phyloP scores from a whole-genome alignment of 2,888 invertebrate species.

The Chirona hameri region DNA sequence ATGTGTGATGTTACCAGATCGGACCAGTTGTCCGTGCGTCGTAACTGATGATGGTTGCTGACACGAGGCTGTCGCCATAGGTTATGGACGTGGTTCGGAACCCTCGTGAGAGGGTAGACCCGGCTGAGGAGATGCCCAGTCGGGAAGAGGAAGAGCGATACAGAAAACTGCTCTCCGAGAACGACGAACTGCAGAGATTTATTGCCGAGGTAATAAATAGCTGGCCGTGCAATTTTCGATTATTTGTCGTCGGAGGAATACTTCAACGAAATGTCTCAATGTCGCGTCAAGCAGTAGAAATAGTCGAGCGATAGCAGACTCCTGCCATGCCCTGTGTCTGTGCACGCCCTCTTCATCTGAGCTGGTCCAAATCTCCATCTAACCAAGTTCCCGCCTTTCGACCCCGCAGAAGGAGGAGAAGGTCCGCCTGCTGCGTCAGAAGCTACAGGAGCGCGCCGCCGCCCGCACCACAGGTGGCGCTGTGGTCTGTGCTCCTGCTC shows the following conservation, averaged over 20 bases:
- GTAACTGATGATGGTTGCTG: too few relatives aligned
- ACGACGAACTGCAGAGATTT: constrained; percentile 91
- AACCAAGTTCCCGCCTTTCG: neutral
- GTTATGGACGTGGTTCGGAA: constrained; percentile 86
- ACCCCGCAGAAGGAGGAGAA: constrained; percentile 76
- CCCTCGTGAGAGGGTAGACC: constrained; percentile 57
- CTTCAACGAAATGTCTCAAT: neutral
- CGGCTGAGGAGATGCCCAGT: constrained; percentile 48
- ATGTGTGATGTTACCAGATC: too few relatives aligned
- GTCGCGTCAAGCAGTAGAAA: too few relatives aligned
- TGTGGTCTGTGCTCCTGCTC: constrained; percentile 33
- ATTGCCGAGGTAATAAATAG: constrained; percentile 74
- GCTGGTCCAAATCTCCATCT: neutral
- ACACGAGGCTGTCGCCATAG: too few relatives aligned
- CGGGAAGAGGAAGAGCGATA: constrained; percentile 90
- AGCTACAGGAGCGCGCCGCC: constrained; percentile 72
- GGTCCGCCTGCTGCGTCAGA: constrained; percentile 74
- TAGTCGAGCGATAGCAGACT: too few relatives aligned
- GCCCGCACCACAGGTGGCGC: constrained; percentile 39
- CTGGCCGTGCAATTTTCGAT: neutral
- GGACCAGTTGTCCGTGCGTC: too few relatives aligned
- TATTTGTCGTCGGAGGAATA: neutral
- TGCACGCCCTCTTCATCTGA: neutral
- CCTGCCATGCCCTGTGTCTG: neutral
- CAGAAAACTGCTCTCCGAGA: constrained; percentile 86